A percentile compares a stretch with the other conserved stretches of the same genome.
Evolutionary conservation across 2,113 vertebrate genomes (phyloP).

Genomic region (Kryptolebias marmoratus): DNA sequence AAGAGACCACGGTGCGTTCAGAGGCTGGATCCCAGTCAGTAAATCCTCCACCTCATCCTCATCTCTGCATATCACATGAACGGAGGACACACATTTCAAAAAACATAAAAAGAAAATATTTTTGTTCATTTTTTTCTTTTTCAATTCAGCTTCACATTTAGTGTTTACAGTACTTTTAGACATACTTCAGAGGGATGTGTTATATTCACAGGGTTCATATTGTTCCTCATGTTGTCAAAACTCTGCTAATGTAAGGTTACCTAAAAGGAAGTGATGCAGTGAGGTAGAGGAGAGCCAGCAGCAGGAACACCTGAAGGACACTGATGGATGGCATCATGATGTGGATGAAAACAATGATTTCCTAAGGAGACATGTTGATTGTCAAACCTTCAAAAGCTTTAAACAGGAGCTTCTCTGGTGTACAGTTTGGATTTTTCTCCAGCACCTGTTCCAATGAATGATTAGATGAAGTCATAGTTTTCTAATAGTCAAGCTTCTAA

Average conservation of each 20-base stretch:
- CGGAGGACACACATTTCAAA: background rate
- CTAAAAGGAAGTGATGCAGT: constrained; percentile 68
- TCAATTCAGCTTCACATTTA: background rate
- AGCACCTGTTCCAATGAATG: too few species aligned
- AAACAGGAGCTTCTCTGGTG: too few species aligned
- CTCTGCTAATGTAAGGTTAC: constrained; percentile 40
- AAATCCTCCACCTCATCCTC: constrained; percentile 57
- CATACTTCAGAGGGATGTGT: too few species aligned
- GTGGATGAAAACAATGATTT: constrained; percentile 28
- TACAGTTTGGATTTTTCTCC: too few species aligned
- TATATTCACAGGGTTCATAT: too few species aligned
- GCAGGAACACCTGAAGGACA: constrained; percentile 63
- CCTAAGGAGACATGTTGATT: constrained; percentile 38
- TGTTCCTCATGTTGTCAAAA: too few species aligned
- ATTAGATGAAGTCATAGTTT: too few species aligned
- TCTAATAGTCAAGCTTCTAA: too few species aligned
- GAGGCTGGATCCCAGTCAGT: constrained; percentile 46
- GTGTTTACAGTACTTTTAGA: background rate
- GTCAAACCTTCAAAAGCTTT: background rate
- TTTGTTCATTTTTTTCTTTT: background rate
- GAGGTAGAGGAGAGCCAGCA: constrained; percentile 67
- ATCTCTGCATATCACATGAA: constrained; percentile 41
- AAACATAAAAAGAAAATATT: too few species aligned
- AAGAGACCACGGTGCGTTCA: constrained; percentile 48
- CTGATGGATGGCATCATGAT: constrained; percentile 62